A percentile compares a stretch with the other conserved stretches of the same genome.
Evolutionary conservation across 2,797 vertebrate genomes (phyloP).

Genomic region (Enteromius treurensis): DNA sequence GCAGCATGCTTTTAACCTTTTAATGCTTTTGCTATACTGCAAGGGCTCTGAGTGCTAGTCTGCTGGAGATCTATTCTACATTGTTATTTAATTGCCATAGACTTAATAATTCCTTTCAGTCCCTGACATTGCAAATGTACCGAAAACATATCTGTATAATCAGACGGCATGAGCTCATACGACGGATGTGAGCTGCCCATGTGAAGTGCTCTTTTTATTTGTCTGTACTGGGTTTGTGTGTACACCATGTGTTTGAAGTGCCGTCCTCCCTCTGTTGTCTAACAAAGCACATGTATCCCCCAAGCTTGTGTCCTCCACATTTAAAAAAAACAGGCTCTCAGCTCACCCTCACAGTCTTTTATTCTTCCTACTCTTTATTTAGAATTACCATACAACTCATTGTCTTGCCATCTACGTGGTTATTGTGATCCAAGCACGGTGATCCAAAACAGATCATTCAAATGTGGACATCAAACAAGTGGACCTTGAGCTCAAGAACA

Average conservation of each 20-base stretch:
- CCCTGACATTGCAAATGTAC: not conserved
- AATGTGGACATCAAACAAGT: slow-evolving; percentile 47
- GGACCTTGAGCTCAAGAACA: slow-evolving; percentile 42
- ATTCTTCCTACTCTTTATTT: slow-evolving; percentile 52
- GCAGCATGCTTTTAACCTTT: slow-evolving; percentile 32
- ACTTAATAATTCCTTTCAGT: slow-evolving; percentile 28
- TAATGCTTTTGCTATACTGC: slow-evolving; percentile 31
- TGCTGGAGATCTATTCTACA: not conserved
- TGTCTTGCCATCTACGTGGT: slow-evolving; percentile 34
- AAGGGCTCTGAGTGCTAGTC: slow-evolving; percentile 12
- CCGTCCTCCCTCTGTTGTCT: slow-evolving; percentile 12
- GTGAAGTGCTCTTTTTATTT: slow-evolving; percentile 34
- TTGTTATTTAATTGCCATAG: slow-evolving; percentile 35
- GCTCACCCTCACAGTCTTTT: slow-evolving; percentile 14
- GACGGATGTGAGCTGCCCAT: not conserved
- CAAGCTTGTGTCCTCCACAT: slow-evolving; percentile 47
- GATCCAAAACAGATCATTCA: slow-evolving; percentile 39
- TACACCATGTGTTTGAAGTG: slow-evolving; percentile 43
- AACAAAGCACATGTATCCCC: slow-evolving; percentile 43
- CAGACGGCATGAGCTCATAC: slow-evolving; percentile 19
- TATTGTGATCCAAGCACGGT: slow-evolving; percentile 31
- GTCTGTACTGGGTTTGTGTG: slow-evolving; percentile 20
- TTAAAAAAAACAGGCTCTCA: slow-evolving; percentile 48
- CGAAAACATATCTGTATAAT: not conserved
- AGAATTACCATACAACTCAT: slow-evolving; percentile 47